Evolutionary conservation across 2,113 vertebrate species (phyloP), one percentile per base, ranked within the genome.

Genomic region (Oreocharis arfaki): DNA sequence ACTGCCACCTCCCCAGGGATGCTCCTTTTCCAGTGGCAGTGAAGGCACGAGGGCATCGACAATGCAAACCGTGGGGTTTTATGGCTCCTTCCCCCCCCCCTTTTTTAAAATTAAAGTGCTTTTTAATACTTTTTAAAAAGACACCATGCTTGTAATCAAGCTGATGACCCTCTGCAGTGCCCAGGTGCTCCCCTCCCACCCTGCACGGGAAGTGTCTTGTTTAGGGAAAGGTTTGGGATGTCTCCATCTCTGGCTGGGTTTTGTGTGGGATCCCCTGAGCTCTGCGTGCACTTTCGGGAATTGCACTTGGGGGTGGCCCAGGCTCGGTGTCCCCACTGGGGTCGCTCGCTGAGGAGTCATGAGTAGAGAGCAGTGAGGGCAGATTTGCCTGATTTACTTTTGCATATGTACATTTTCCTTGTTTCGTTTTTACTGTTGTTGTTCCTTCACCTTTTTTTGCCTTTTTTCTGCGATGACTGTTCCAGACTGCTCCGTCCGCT

Each of bases 51-150:
- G 70, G 84, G 67, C 81, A 81, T 75, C 16, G 3, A 61, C 1
- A 42, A 81, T 91, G 92, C 79, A 90, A 90, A 88, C 44, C 4
- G 0, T 3, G 24, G 22, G 53, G 42, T 27, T 82, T 81, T 37
- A 90, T 33, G 61, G 49, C 75, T 89, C 21, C 1, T 52, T 90
- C 49, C 42, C 20, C 27, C 39, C 22, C 18, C 8, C 2, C 4
- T 8, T 74, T 89, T 87, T 84, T 60, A 3, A 12, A 90, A 81
- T 79, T 46, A 27, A 94, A 92, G 79, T 83, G 78, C 28, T 93
- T 90, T 97, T 93, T 59, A 89, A 55, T 81, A 60, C 17, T 71
- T 96, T 89, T 87, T 56, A 13, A 87, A 67, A 79, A 79, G 85
- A 53, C 52, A 44, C 76, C 11, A 0, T 50, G 76, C 74, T 73